Conservation (phyloP, 2,797 vertebrate genomes). For the Syngnathus rostellatus region DNA sequence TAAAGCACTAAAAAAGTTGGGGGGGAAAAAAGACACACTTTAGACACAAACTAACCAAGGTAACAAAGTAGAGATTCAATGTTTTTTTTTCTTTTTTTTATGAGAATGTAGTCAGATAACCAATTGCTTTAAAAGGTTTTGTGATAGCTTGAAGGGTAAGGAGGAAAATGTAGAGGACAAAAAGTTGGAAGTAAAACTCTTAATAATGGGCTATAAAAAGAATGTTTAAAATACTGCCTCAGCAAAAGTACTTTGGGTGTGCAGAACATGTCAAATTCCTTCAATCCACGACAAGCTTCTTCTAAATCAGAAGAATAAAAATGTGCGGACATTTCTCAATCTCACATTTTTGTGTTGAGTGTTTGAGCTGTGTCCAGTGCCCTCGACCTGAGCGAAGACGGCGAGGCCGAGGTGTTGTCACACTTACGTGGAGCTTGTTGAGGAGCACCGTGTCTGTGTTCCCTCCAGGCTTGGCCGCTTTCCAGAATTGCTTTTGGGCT, state of each 20-base stretch:
- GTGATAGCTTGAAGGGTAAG: conserved; percentile 25
- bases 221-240: conserved; percentile 12
- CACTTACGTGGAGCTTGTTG: conserved; percentile 92
- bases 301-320: not conserved
- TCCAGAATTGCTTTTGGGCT: conserved; percentile 99
- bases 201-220: conserved; percentile 54
- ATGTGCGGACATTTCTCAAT: not conserved
- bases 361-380: not conserved
- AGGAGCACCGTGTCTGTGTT: conserved; percentile 92
- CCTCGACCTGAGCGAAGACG: not conserved
- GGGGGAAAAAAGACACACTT: not conserved
- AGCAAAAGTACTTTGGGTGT: conserved; percentile 14
- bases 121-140: conserved; percentile 61
- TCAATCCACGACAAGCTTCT: not conserved
- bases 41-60: conserved; percentile 31
- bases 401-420: conserved; percentile 10
- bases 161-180: conserved; percentile 29
- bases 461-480: conserved; percentile 93
- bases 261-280: not conserved
- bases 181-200: conserved; percentile 38
- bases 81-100: conserved; percentile 48
- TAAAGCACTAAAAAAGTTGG: not conserved
- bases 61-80: conserved; percentile 35
- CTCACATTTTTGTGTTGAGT: not conserved
- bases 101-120: conserved; percentile 40